Percentiles rank a stretch among this genome's conserved stretches.
Conservation (phyloP, 35 echinoderm and acorn worm species). For the Holothuria glaberrima region DNA sequence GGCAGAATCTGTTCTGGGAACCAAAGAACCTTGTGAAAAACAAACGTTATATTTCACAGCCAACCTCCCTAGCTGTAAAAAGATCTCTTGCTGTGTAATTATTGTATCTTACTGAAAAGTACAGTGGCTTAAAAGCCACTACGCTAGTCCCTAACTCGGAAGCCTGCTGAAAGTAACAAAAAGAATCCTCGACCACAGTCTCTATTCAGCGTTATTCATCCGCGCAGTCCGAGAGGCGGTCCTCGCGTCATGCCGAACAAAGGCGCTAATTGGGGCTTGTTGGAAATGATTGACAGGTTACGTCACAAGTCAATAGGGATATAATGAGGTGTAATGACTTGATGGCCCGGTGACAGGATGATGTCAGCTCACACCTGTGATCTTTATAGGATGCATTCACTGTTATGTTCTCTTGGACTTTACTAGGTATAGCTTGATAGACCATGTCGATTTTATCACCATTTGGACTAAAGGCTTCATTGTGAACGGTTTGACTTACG, state of each 20-base stretch:
- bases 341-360: conserved; percentile 78
- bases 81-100: too few relatives aligned
- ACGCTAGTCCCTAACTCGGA: not conserved
- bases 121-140: conserved; percentile 37
- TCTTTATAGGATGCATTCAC: conserved; percentile 6
- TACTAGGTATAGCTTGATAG: conserved; percentile 31
- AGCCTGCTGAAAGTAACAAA: conserved; percentile 25
- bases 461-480: conserved; percentile 8
- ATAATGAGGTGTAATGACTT: conserved; percentile 96
- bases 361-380: conserved; percentile 60
- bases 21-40: too few relatives aligned
- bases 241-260: conserved; percentile 67
- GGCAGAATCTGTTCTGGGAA: too few relatives aligned
- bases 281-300: conserved; percentile 89
- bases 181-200: conserved; percentile 11
- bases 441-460: conserved; percentile 47
- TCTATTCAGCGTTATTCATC: conserved; percentile 55
- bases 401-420: conserved; percentile 42
- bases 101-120: conserved; percentile 15
- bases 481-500: conserved; percentile 2
- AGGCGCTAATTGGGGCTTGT: conserved; percentile 90
- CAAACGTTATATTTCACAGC: too few relatives aligned
- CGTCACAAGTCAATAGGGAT: conserved; percentile 81
- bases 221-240: conserved; percentile 31
- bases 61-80: too few relatives aligned